Conservation (phyloP, 1,140 invertebrate genomes). For the Potamilus streckersoni region DNA sequence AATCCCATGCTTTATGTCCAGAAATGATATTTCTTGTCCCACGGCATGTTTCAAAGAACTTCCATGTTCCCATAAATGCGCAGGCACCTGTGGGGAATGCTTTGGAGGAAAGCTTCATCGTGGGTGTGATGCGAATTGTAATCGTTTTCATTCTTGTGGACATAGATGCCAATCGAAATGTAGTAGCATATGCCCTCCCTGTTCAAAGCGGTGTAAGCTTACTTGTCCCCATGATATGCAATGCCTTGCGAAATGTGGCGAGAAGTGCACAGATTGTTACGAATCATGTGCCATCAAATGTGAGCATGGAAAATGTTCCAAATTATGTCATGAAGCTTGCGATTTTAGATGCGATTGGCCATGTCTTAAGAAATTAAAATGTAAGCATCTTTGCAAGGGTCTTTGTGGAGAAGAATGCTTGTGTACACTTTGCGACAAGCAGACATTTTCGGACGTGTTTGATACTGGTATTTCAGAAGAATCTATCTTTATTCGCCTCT, state of each 20-base stretch:
- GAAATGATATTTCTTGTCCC: constrained; percentile 9
- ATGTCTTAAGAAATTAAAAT: constrained; percentile 58
- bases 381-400: constrained; percentile 74
- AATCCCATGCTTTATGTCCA: constrained; percentile 32
- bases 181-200: constrained; percentile 72
- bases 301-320: constrained; percentile 71
- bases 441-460: constrained; percentile 71
- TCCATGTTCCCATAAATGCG: constrained; percentile 28
- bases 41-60: constrained; percentile 4
- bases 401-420: constrained; percentile 73
- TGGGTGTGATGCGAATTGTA: constrained; percentile 46
- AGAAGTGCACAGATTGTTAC: constrained; percentile 72
- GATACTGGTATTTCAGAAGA: constrained; percentile 52
- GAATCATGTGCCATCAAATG: constrained; percentile 69
- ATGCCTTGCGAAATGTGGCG: constrained; percentile 73
- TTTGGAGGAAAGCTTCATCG: constrained; percentile 74
- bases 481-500: constrained; percentile 22
- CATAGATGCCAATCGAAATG: constrained; percentile 48
- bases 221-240: constrained; percentile 68
- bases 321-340: constrained; percentile 73
- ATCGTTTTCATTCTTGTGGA: constrained; percentile 54
- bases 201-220: constrained; percentile 71
- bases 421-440: constrained; percentile 34
- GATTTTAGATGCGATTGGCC: constrained; percentile 68
- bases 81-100: constrained; percentile 64